Conservation (phyloP, 2,113 vertebrate genomes). For the Dromas ardeola region DNA sequence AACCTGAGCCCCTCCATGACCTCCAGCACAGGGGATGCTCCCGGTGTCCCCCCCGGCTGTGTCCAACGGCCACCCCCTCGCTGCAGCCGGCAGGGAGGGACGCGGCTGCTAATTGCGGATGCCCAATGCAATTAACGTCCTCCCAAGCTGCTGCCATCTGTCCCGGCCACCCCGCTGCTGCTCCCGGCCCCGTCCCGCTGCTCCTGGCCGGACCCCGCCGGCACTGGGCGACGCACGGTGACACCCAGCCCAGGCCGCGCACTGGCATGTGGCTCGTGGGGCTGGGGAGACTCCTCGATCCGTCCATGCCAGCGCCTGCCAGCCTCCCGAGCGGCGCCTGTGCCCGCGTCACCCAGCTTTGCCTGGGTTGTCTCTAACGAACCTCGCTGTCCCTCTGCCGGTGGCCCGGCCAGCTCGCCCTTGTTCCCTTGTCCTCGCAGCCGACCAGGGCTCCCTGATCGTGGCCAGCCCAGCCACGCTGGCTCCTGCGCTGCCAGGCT, state of each 20-base stretch:
- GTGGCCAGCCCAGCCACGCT: rapidly evolving
- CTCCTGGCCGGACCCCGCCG: background rate
- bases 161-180: background rate
- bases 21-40: background rate
- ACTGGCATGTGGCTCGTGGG: background rate
- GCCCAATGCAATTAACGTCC: background rate
- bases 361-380: too few relatives aligned
- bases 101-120: background rate
- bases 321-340: rapidly evolving
- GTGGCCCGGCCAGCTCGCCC: background rate
- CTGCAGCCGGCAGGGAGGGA: background rate
- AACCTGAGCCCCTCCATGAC: background rate
- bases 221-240: rapidly evolving
- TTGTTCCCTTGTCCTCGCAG: background rate
- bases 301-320: rapidly evolving
- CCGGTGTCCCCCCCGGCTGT: rapidly evolving
- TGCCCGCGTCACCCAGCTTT: rapidly evolving
- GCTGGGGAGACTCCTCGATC: background rate
- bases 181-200: background rate
- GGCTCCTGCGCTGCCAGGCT: background rate
- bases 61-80: background rate
- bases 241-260: rapidly evolving
- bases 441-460: background rate
- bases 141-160: background rate
- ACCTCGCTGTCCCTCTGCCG: rapidly evolving